Evolutionary conservation across 2,113 vertebrate species (phyloP).

Genomic region (Erythrolamprus reginae): DNA sequence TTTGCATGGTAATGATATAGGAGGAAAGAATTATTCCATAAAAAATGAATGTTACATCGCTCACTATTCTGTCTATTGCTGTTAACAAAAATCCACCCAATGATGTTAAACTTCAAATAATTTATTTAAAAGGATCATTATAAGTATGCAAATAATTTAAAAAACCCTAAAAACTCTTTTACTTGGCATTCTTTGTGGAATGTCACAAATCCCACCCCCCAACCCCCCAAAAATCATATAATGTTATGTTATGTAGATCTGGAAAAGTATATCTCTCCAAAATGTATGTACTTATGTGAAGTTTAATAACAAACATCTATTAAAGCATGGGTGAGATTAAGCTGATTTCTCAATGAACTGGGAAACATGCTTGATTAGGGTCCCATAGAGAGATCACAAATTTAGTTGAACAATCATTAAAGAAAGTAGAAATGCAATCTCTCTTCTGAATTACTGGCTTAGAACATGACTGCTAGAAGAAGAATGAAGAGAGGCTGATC

Average conservation of each 20-base stretch:
- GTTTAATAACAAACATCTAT: not conserved
- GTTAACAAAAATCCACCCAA: not conserved
- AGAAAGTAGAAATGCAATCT: not conserved
- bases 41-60: not conserved
- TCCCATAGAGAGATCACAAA: not conserved
- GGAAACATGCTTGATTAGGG: not conserved
- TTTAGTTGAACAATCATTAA: not conserved
- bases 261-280: not conserved
- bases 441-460: not conserved
- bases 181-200: not conserved
- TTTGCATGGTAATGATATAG: not conserved
- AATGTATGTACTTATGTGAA: not conserved
- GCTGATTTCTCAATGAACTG: not conserved
- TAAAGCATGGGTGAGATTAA: not conserved
- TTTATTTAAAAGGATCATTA: not conserved
- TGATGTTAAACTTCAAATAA: not conserved
- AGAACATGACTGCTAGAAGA: not conserved
- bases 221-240: not conserved
- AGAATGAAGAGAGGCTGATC: not conserved
- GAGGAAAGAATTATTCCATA: not conserved
- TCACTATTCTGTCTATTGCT: not conserved
- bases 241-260: not conserved
- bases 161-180: not conserved
- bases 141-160: not conserved
- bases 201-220: not conserved